Evolutionary conservation across 1,140 invertebrate genomes (phyloP), one percentile per base, ranked within the genome.

Genomic region (Wiebesia pumilae): DNA sequence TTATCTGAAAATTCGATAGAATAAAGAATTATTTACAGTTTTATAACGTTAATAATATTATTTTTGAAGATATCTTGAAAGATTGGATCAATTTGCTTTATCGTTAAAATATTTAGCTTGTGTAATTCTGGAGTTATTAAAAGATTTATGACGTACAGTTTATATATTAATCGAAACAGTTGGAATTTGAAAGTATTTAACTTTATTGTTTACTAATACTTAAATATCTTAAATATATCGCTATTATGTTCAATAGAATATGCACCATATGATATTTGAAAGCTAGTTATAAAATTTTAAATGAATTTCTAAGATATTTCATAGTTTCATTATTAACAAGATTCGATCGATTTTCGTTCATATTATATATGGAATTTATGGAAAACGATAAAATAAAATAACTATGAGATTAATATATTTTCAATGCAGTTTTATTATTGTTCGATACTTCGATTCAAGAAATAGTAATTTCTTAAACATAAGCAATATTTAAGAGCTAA

Each of bases 61-160:
- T 43, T 75, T 75, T 75, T 75, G n/a, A 75, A 75, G n/a, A 75
- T 75, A 0, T 24, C 27, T 33, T 73, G 21, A 73, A 73, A 30
- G 19, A 27, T 24, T 24, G 40, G 40, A 38, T 6, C 71, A 1
- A 14, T 71, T 71, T 21, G 6, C 69, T 71, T 43, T 75, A 75
- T 75, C 43, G 71, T 43, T 75, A 71, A 62, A 62, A 62, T 62
- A 62, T 62, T 24, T 27, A 62, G 24, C 6, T 27, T 27, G 21
- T 27, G 10, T 2, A 27, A 10, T 24, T 62, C 58, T 24, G 24
- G 24, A 27, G 54, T 7, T 27, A 62, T 27, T 62, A 40, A 40
- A 75, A 43, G 71, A 75, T 75, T 75, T 75, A 75, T 43, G 71
- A 40, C 27, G 38, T 75, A 43, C 4, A 43, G 71, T 43, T 75